Base-by-base conservation (phyloP, 2,888 invertebrate species). In the Phlogophora meticulosa region DNA sequence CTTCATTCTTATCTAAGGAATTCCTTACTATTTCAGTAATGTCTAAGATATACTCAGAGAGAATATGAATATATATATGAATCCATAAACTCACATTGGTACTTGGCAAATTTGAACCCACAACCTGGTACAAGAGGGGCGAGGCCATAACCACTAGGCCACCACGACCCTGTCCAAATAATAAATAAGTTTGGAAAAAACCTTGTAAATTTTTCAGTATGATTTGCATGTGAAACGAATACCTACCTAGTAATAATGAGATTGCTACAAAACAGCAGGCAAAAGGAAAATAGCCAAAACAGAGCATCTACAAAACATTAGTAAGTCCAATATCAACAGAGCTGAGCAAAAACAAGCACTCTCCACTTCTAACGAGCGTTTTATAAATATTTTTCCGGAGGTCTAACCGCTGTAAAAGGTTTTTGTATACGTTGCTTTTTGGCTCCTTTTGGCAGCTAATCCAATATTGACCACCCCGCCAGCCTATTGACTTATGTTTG, bases 391-490 rank as follows among this genome's bases (percentile, higher is more conserved):
- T 95, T 95, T 95, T 94, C 89, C 88, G 82, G 88, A 85, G 88
- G 84, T 92, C 90, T 93, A 93, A 93, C 94, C 92, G 92, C 93
- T 91, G 93, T 95, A 94, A 95, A 95, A 95, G 95, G 95, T 95
- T 95, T 95, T 94, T 95, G 95, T 95, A 95, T 94, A 95, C 95
- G 95, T 94, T 93, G 95, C 95, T 94, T 95, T 95, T 95, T 94
- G 94, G 91, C 93, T 95, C 95, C 95, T 95, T 95, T 95, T 94
- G 94, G 88, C 91, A 86, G 94, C 90, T 95, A 95, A 95, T 95
- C 95, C 93, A 95, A 95, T 95, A 95, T 95, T 95, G 95, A 95
- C 95, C 95, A 92, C 87, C 92, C 93, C 92, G 90, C 87, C 87
- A 93, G 93, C 94, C 95, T 95, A 95, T 94, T 95, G 95, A 95